Percentiles rank a stretch among this genome's conserved stretches.
Evolutionary conservation across 2,888 invertebrate genomes (phyloP).

Genomic region (Trachelus troglodyta): DNA sequence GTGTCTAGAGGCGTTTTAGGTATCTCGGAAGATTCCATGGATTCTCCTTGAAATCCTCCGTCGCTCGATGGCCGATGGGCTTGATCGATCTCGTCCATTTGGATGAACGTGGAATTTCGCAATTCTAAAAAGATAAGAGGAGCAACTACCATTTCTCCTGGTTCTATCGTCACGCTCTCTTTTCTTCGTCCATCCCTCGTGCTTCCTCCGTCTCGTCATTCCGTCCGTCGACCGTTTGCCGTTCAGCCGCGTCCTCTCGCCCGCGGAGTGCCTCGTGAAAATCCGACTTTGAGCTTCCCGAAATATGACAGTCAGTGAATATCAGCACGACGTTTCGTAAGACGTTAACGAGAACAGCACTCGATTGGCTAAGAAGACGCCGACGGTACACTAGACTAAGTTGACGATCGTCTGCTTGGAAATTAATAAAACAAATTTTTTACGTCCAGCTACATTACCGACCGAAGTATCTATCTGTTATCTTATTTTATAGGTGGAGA

Average conservation of each 20-base stretch:
- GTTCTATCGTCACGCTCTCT: neutral
- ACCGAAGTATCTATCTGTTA: neutral
- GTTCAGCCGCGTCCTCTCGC: neutral
- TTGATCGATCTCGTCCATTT: neutral
- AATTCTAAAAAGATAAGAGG: neutral
- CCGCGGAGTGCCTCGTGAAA: constrained; percentile 1
- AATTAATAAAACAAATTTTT: neutral
- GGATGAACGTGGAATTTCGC: neutral
- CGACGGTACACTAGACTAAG: neutral
- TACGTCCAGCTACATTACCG: neutral
- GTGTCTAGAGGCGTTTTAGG: neutral
- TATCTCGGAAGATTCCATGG: neutral
- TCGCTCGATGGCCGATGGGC: neutral
- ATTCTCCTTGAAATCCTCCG: neutral
- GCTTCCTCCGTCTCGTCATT: neutral
- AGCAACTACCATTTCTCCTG: neutral
- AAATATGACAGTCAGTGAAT: neutral
- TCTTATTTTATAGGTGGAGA: neutral
- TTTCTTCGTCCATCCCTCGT: neutral
- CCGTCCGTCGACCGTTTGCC: neutral
- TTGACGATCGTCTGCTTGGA: neutral
- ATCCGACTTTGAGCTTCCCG: neutral
- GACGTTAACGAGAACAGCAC: neutral
- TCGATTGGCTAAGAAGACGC: neutral
- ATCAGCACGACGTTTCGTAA: neutral